Evolutionary conservation across 2,113 vertebrate genomes (phyloP).

Genomic region (Neoarius graeffei): DNA sequence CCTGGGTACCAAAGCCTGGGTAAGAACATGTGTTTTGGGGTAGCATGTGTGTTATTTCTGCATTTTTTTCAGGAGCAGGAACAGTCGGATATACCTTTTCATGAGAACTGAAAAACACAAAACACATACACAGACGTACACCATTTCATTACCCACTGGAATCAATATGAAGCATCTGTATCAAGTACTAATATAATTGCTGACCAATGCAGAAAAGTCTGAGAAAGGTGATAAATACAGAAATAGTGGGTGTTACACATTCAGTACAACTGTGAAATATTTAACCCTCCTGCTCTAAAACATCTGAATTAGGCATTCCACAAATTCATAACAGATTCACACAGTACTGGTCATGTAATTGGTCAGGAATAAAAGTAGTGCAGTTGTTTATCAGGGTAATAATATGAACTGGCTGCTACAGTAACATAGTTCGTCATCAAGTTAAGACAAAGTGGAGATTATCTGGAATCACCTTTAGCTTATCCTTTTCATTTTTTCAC

Average conservation of each 20-base stretch:
- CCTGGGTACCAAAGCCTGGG: conserved; percentile 79
- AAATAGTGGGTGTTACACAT: background rate
- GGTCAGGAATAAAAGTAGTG: background rate
- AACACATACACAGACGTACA: background rate
- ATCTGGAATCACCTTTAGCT: background rate
- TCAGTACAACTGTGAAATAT: background rate
- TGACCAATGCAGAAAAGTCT: background rate
- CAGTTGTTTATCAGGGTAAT: background rate
- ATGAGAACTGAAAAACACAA: conserved; percentile 24
- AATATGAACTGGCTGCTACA: background rate
- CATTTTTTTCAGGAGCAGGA: conserved; percentile 58
- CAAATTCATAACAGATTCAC: background rate
- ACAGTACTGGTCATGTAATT: background rate
- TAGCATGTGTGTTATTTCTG: conserved; percentile 60
- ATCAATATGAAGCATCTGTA: background rate
- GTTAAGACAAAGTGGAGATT: background rate
- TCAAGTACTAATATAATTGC: background rate
- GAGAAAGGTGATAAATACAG: background rate
- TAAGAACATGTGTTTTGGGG: conserved; percentile 75
- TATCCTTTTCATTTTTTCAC: background rate
- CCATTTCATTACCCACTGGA: background rate
- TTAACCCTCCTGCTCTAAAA: background rate
- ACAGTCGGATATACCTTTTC: conserved; percentile 12
- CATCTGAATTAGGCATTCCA: background rate
- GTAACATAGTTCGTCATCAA: background rate